These are phyloP conservation scores for Haliaeetus leucogaster DNA, from an alignment of 2,113 vertebrate genomes.

Conservation along the genomic window DNA sequence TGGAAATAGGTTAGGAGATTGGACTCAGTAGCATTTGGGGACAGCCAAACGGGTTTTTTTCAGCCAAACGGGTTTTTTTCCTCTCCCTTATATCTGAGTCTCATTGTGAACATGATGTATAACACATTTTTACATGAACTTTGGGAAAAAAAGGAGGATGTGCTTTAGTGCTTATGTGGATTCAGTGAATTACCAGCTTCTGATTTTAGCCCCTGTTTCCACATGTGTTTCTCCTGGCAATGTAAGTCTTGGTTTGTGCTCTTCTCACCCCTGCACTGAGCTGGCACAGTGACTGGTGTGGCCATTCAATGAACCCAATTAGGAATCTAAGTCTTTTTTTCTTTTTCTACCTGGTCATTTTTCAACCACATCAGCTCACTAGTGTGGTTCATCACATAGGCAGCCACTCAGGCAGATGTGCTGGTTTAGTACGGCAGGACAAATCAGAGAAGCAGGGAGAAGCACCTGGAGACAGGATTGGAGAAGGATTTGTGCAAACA, in stretches of 20 bases:
- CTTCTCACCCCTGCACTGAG: neutral
- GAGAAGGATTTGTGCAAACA: neutral
- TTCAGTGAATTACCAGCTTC: neutral
- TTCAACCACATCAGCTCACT: neutral
- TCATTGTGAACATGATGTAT: neutral
- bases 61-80: neutral
- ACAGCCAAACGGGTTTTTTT: neutral
- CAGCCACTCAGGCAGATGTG: neutral
- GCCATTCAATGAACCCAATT: neutral
- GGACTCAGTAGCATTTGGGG: neutral
- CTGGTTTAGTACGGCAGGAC: neutral
- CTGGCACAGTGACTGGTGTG: neutral
- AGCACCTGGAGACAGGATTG: neutral
- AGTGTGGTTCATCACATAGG: neutral
- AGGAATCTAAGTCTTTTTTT: neutral
- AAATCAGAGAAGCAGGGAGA: neutral
- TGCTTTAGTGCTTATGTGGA: neutral
- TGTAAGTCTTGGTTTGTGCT: neutral
- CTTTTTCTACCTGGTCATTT: neutral
- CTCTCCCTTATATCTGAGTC: neutral
- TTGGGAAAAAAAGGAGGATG: rapidly evolving
- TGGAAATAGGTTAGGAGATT: neutral
- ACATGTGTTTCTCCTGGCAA: neutral
- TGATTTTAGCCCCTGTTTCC: neutral
- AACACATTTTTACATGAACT: neutral